Conservation (phyloP, 1,140 invertebrate genomes). For the Apis cerana region DNA sequence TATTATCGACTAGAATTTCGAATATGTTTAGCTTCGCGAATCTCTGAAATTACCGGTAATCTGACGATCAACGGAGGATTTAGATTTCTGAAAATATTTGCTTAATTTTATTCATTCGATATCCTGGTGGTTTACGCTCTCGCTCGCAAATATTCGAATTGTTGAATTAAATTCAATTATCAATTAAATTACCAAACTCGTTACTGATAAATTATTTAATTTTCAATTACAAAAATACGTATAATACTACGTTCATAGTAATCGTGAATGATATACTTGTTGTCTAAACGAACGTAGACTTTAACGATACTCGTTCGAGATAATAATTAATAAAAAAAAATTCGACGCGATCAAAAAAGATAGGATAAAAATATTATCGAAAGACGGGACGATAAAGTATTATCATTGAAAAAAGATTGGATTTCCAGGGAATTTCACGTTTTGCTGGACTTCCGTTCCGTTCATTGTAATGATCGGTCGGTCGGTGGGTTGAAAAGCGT, state of each 20-base stretch:
- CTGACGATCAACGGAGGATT: neutral
- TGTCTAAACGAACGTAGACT: too few species aligned
- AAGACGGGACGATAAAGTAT: neutral
- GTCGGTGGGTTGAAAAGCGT: neutral
- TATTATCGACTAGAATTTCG: slow-evolving; percentile 12
- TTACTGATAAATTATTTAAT: too few species aligned
- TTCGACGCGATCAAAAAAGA: too few species aligned
- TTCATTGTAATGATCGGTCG: slow-evolving; percentile 19
- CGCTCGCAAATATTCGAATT: neutral
- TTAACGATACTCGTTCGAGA: too few species aligned
- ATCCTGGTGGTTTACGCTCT: neutral
- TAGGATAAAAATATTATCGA: neutral
- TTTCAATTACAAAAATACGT: too few species aligned
- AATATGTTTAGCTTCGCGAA: neutral
- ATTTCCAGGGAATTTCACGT: slow-evolving; percentile 19
- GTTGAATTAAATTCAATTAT: too few species aligned
- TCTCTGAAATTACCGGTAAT: slow-evolving; percentile 9
- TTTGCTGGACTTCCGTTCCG: slow-evolving; percentile 28
- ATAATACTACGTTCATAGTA: too few species aligned
- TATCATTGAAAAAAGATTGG: neutral
- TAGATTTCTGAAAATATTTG: neutral
- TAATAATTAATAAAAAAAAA: too few species aligned
- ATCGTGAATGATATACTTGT: too few species aligned
- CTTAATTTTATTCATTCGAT: neutral
- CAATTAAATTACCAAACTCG: too few species aligned